Conservation (phyloP, 2,797 vertebrate species). For the Lagocephalus sceleratus region DNA sequence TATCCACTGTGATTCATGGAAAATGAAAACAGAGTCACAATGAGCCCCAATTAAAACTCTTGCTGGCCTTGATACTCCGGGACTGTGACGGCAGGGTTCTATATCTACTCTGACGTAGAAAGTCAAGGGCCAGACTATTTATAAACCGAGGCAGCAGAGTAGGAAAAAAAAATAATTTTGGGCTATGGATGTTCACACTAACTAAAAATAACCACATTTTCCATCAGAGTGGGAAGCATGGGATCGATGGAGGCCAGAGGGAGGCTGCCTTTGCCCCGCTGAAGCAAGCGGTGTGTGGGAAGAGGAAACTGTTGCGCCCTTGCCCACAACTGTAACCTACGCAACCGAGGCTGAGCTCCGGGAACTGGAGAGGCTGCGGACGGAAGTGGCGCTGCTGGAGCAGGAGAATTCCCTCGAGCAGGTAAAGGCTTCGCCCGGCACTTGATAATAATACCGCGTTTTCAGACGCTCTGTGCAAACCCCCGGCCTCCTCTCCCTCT, state of each 20-base stretch:
- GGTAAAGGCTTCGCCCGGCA: constrained; percentile 41
- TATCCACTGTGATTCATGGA: constrained; percentile 49
- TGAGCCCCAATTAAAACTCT: constrained; percentile 54
- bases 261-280: constrained; percentile 56
- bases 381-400: constrained; percentile 66
- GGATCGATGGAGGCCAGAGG: constrained; percentile 67
- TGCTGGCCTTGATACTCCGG: constrained; percentile 37
- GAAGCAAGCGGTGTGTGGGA: constrained; percentile 34
- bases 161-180: constrained; percentile 58
- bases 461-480: constrained; percentile 11
- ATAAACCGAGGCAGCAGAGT: constrained; percentile 57
- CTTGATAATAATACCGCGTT: neutral
- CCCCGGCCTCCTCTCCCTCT: neutral
- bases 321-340: constrained; percentile 66
- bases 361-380: constrained; percentile 68
- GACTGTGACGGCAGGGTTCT: constrained; percentile 40
- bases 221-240: constrained; percentile 73
- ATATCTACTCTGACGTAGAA: constrained; percentile 38
- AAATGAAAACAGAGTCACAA: constrained; percentile 66
- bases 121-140: constrained; percentile 59
- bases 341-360: constrained; percentile 62
- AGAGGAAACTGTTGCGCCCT: constrained; percentile 27
- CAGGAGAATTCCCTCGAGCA: constrained; percentile 71
- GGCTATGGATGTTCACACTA: constrained; percentile 61
- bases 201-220: constrained; percentile 71